Conservation (phyloP, 1,140 invertebrate species). For the Drosophila rhopaloa region DNA sequence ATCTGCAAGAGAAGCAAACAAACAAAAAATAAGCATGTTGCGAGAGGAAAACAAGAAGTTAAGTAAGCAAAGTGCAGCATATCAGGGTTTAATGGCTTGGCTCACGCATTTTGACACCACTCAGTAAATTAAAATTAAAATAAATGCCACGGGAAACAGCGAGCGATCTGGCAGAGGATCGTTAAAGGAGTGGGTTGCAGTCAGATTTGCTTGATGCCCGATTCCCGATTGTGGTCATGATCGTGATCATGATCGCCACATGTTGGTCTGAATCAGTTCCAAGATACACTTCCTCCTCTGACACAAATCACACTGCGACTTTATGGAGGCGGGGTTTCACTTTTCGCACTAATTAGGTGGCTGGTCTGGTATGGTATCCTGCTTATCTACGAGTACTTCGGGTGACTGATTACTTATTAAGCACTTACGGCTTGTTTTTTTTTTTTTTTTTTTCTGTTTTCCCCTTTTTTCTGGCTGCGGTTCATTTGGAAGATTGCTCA, state of each 20-base stretch:
- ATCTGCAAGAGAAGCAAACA: conserved; percentile 66
- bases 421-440: conserved; percentile 53
- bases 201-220: conserved; percentile 8
- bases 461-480: conserved; percentile 20
- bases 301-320: conserved; percentile 18
- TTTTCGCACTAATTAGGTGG: conserved; percentile 62
- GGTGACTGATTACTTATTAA: conserved; percentile 75
- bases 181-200: conserved; percentile 38
- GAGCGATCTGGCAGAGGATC: conserved; percentile 22
- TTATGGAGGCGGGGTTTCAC: neutral
- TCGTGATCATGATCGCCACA: conserved; percentile 40
- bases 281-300: conserved; percentile 19
- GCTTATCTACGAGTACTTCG: conserved; percentile 47
- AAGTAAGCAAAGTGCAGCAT: conserved; percentile 50
- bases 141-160: conserved; percentile 43
- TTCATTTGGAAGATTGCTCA: conserved; percentile 70
- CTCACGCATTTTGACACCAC: conserved; percentile 71
- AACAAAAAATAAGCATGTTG: conserved; percentile 38
- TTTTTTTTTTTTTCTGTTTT: neutral
- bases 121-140: conserved; percentile 57
- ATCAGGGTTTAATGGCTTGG: conserved; percentile 60
- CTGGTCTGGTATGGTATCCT: conserved; percentile 26
- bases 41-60: conserved; percentile 31
- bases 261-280: conserved; percentile 37
- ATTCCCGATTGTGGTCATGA: conserved; percentile 17